Evolutionary conservation across 2,888 invertebrate genomes (phyloP), one percentile per base, ranked within the genome.

Genomic region (Ptilodon capucinus): DNA sequence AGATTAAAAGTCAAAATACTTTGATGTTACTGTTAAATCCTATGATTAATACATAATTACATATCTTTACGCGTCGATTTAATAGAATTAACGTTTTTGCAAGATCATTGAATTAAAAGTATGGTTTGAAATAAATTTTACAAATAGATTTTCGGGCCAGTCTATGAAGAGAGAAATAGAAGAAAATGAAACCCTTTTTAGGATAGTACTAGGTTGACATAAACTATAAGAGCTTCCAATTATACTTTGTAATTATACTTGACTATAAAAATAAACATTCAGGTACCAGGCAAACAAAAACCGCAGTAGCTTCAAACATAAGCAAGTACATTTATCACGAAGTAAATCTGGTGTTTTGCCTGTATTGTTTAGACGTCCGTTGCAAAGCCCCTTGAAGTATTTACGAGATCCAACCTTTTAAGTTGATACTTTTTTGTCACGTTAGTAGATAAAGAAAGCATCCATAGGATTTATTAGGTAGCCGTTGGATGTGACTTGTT

Each of bases 301-400:
- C 16, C 44, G 17, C 18, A 35, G 13, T n/a, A 38, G n/a, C 19
- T n/a, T 19, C 18, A 19, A 18, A 38, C 38, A 14, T 14, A 36
- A 9, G 18, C 32, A 32, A 42, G 46, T 44, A 46, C 42, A 60
- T 46, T 42, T 46, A 40, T 45, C 40, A 54, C 32, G 14, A 14
- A 45, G 44, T 47, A 42, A 42, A 45, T 25, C 5, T 42, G 41
- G n/a, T 21, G 14, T 39, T 47, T 40, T 19, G 43, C 41, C 14
- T 45, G 43, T 45, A 48, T 51, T 58, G 49, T 51, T 23, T 28
- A 32, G 49, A 44, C 52, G 64, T 57, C 60, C 57, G 57, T 57
- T 28, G 46, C 59, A 69, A 76, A 74, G 60, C 72, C 71, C 54
- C 53, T 57, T 64, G 71, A 76, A 64, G 69, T 62, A 77, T 77